phyloP scores from a whole-genome alignment of 2,113 vertebrate species.

The Nycticorax nycticorax region DNA sequence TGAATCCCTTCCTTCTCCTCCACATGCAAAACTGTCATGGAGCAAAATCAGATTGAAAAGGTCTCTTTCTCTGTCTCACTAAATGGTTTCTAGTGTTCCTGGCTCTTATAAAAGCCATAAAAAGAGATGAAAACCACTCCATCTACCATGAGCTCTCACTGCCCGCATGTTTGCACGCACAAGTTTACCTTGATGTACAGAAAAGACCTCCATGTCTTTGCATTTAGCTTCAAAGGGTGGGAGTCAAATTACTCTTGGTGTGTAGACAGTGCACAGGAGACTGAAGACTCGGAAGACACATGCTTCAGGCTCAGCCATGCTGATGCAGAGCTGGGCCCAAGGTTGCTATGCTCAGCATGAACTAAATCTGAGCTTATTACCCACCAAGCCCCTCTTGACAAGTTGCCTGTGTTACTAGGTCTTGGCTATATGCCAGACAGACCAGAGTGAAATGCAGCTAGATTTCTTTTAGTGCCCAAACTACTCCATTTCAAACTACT shows the following conservation, averaged over 20 bases:
- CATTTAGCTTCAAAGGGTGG: neutral
- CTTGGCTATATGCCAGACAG: neutral
- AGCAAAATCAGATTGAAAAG: neutral
- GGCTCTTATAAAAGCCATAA: neutral
- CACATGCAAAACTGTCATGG: neutral
- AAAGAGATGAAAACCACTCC: neutral
- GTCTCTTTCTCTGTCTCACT: neutral
- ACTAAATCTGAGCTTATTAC: neutral
- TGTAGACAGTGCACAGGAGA: neutral
- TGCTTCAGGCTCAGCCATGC: neutral
- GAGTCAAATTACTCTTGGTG: neutral
- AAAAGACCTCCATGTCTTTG: neutral
- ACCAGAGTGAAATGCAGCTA: neutral
- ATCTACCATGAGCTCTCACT: neutral
- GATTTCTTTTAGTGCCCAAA: neutral
- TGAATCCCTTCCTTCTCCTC: neutral
- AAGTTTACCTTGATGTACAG: neutral
- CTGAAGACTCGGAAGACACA: neutral
- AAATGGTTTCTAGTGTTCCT: neutral
- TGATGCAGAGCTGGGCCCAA: neutral
- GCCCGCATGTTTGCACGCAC: neutral
- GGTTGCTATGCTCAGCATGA: neutral
- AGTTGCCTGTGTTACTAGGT: neutral
- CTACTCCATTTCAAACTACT: neutral
- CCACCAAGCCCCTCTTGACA: neutral